Conservation (phyloP, 2,888 invertebrate species). For the Latheticus oryzae region DNA sequence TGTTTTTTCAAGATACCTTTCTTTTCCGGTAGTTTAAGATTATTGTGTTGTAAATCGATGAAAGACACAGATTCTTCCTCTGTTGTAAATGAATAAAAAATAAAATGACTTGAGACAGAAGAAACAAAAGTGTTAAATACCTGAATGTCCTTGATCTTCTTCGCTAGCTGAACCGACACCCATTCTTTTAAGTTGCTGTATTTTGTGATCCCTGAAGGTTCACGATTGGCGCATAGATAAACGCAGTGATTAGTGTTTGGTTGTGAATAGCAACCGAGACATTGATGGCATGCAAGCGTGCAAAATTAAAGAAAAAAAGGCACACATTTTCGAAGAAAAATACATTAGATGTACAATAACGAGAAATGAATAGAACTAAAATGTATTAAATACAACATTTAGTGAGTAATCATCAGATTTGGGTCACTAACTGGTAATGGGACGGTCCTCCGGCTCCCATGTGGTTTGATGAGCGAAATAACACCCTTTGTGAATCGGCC, state of each 20-base stretch:
- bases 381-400: constrained; percentile 33
- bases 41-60: constrained; percentile 83
- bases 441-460: constrained; percentile 74
- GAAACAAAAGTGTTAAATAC: constrained; percentile 64
- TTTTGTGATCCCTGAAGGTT: constrained; percentile 80
- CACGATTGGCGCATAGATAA: constrained; percentile 20
- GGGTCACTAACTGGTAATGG: constrained; percentile 77
- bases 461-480: constrained; percentile 80
- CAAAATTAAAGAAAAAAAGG: constrained; percentile 38
- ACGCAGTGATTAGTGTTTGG: constrained; percentile 11
- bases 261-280: constrained; percentile 7
- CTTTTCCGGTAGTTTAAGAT: constrained; percentile 86
- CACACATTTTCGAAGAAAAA: constrained; percentile 25
- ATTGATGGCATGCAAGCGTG: constrained; percentile 41
- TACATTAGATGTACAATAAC: constrained; percentile 10
- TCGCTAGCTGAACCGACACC: constrained; percentile 78
- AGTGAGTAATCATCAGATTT: constrained; percentile 40
- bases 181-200: constrained; percentile 80
- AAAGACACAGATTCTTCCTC: constrained; percentile 85
- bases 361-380: constrained; percentile 11
- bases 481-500: constrained; percentile 78
- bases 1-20: constrained; percentile 93
- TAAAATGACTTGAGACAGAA: neutral
- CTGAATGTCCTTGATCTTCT: constrained; percentile 82
- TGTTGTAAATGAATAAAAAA: constrained; percentile 56